Evolutionary conservation across 2,113 vertebrate species (phyloP).

Genomic region (Recurvirostra avosetta): DNA sequence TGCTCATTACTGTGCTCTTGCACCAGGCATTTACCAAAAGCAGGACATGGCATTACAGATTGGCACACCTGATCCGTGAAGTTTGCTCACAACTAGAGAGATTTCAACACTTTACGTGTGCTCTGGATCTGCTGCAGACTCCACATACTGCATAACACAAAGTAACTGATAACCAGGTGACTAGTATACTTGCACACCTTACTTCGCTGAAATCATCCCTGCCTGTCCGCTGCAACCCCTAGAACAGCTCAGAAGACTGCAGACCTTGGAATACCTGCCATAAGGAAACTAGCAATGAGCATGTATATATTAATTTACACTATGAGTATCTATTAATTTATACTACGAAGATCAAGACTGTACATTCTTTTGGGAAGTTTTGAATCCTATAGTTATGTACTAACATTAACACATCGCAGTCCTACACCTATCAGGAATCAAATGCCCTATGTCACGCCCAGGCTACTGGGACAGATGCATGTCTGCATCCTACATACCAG

Average conservation of each 20-base stretch:
- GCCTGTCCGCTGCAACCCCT: background rate
- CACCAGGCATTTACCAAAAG: background rate
- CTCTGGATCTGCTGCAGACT: background rate
- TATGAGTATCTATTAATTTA: background rate
- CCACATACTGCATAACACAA: background rate
- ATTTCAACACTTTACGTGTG: rapidly evolving
- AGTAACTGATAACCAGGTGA: background rate
- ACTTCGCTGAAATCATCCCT: background rate
- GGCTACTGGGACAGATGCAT: background rate
- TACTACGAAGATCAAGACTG: background rate
- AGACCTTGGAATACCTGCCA: background rate
- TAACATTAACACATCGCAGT: background rate
- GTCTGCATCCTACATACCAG: background rate
- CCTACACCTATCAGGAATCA: background rate
- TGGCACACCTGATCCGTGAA: background rate
- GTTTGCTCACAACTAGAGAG: background rate
- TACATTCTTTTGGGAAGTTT: background rate
- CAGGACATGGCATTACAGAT: background rate
- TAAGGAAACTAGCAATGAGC: background rate
- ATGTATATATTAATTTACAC: background rate
- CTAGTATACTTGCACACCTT: background rate
- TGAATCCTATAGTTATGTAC: background rate
- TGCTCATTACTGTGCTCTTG: background rate
- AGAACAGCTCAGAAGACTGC: background rate
- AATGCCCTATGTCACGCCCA: background rate